phyloP scores from a whole-genome alignment of 2,113 vertebrate genomes.

The Amazona vittata region DNA sequence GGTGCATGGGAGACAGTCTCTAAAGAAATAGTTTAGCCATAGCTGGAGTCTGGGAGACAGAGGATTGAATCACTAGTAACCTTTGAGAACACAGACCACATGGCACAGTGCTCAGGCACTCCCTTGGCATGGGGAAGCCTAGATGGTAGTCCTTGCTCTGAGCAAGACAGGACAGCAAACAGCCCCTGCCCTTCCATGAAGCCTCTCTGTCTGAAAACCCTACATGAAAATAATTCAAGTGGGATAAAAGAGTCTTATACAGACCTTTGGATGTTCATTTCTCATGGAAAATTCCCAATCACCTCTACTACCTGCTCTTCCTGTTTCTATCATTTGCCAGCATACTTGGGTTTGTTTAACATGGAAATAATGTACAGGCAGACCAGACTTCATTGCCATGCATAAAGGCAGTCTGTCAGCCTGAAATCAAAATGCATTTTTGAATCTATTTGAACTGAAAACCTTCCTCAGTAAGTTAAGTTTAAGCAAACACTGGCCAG shows the following conservation, averaged over 20 bases:
- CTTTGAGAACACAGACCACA: neutral
- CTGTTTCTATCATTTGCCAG: constrained; percentile 4
- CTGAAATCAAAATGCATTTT: constrained; percentile 20
- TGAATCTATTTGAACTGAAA: constrained; percentile 4
- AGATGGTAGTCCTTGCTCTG: neutral
- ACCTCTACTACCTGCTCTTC: neutral
- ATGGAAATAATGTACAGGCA: neutral
- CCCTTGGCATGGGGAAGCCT: neutral
- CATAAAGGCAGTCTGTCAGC: neutral
- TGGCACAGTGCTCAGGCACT: neutral
- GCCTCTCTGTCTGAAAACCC: neutral
- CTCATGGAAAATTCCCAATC: constrained; percentile 42
- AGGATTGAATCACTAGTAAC: neutral
- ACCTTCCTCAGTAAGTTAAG: neutral
- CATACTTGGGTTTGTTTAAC: neutral
- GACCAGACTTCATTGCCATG: neutral
- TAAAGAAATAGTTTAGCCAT: neutral
- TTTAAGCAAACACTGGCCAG: constrained; percentile 20
- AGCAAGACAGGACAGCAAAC: neutral
- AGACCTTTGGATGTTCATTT: neutral
- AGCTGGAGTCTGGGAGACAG: neutral
- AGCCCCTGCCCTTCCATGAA: neutral
- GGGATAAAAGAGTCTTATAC: constrained; percentile 6
- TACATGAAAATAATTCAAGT: neutral
- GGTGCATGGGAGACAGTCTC: neutral